phyloP scores from a whole-genome alignment of 1,140 invertebrate genomes.

The Hirudo medicinalis region DNA sequence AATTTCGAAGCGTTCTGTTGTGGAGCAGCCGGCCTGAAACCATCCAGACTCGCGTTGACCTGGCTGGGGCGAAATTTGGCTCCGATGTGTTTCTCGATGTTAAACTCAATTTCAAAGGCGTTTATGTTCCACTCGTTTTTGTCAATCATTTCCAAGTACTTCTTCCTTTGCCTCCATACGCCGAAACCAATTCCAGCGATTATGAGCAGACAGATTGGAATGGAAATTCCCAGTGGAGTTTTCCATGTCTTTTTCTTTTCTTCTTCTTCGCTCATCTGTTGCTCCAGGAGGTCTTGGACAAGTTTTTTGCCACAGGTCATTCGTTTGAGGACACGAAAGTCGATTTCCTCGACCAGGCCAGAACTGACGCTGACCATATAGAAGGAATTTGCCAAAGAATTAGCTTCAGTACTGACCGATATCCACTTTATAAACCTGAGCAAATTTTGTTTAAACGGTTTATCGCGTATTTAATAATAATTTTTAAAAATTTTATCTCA shows the following conservation, averaged over 20 bases:
- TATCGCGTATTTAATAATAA: no score
- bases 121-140: conserved; percentile 31
- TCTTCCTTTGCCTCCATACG: conserved; percentile 17
- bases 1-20: background rate
- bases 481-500: no score
- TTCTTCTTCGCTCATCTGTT: conserved; percentile 26
- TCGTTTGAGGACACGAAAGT: conserved; percentile 23
- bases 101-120: conserved; percentile 28
- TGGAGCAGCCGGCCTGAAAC: background rate
- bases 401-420: conserved; percentile 19
- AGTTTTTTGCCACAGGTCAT: conserved; percentile 28
- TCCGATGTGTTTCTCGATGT: background rate
- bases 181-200: conserved; percentile 17
- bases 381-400: conserved; percentile 15
- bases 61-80: background rate
- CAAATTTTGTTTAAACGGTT: no score
- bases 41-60: background rate
- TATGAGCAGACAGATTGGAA: conserved; percentile 19
- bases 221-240: conserved; percentile 22
- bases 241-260: conserved; percentile 25
- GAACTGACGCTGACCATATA: conserved; percentile 27
- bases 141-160: conserved; percentile 26
- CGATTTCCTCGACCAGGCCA: conserved; percentile 20
- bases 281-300: conserved; percentile 24
- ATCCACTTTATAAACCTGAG: conserved; percentile 32